Evolutionary conservation across 2,797 vertebrate genomes (phyloP).

Genomic region (Momotus momota): DNA sequence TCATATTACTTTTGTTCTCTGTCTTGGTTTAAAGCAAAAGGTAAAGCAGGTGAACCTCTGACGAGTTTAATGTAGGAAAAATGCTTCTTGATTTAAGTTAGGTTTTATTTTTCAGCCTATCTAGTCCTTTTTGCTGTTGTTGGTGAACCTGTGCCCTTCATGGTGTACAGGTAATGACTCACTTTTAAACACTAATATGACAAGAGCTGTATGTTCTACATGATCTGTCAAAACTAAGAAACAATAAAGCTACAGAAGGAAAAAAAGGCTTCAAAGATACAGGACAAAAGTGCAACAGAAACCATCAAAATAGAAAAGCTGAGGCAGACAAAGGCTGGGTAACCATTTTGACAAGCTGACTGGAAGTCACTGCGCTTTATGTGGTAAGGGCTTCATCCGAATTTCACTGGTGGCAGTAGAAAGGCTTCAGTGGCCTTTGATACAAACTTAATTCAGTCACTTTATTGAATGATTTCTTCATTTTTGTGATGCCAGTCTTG

Average conservation of each 20-base stretch:
- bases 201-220: not conserved
- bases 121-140: not conserved
- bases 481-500: slow-evolving; percentile 39
- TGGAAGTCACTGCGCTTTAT: slow-evolving; percentile 24
- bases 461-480: slow-evolving; percentile 55
- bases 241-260: not conserved
- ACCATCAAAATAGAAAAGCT: not conserved
- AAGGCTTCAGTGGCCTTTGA: slow-evolving; percentile 34
- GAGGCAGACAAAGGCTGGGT: not conserved
- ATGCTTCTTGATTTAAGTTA: not conserved
- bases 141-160: not conserved
- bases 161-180: not conserved
- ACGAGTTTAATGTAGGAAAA: not conserved
- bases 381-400: not conserved
- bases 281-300: not conserved
- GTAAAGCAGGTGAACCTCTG: not conserved
- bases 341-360: not conserved
- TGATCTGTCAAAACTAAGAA: not conserved
- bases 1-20: not conserved
- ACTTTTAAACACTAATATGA: not conserved
- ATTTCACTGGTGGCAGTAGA: slow-evolving; percentile 9
- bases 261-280: not conserved
- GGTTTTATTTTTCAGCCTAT: not conserved
- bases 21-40: not conserved
- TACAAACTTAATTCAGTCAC: slow-evolving; percentile 42